Percentiles rank a stretch among this genome's conserved stretches.
Evolutionary conservation across 1,140 invertebrate species (phyloP).

Genomic region (Aphelenchoides fujianensis): DNA sequence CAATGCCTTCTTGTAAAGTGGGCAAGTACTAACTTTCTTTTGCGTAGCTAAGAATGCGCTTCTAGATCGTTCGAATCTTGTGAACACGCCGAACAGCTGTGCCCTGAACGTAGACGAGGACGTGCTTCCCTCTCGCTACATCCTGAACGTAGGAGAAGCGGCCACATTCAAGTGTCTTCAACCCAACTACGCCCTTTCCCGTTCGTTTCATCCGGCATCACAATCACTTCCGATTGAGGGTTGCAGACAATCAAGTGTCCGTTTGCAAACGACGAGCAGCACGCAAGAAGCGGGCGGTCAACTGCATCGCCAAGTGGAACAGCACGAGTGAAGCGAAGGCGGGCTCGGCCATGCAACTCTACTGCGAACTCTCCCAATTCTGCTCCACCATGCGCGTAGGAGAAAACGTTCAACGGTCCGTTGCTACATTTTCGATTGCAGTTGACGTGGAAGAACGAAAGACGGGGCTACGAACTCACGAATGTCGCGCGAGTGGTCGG

Average conservation of each 20-base stretch:
- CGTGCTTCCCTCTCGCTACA: constrained; percentile 12
- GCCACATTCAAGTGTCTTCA: constrained; percentile 25
- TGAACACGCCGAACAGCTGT: background rate
- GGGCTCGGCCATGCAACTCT: background rate
- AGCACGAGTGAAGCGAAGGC: background rate
- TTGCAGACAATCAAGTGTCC: background rate
- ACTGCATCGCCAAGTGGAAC: constrained; percentile 6
- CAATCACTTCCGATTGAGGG: background rate
- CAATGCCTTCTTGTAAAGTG: background rate
- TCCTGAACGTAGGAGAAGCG: constrained; percentile 5
- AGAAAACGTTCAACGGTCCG: background rate
- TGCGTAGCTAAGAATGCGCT: background rate
- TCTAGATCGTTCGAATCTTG: background rate
- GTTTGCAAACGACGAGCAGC: background rate
- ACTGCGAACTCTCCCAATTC: constrained; percentile 7
- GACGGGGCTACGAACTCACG: background rate
- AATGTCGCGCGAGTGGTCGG: background rate
- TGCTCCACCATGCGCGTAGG: background rate
- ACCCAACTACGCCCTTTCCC: constrained; percentile 21
- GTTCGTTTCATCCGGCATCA: constrained; percentile 7
- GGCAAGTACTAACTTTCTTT: background rate
- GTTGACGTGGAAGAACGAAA: background rate
- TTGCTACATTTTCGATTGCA: background rate
- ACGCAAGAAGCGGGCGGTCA: background rate
- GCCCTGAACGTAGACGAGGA: background rate